phyloP scores from a whole-genome alignment of 2,113 vertebrate species.

The Oncorhynchus gorbuscha region DNA sequence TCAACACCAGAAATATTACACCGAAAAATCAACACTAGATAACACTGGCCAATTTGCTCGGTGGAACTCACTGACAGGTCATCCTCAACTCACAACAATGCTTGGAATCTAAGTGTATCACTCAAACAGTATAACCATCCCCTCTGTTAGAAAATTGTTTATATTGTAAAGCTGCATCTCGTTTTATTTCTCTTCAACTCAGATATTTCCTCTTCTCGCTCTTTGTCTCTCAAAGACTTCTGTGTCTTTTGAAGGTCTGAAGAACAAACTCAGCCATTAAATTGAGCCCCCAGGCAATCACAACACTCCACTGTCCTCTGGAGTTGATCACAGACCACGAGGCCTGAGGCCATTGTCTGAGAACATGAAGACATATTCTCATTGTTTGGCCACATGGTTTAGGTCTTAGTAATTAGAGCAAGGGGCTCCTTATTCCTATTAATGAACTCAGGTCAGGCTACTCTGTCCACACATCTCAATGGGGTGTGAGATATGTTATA shows the following conservation, averaged over 20 bases:
- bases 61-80: no score
- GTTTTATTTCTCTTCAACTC: background rate
- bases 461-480: background rate
- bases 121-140: background rate
- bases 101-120: no score
- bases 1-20: no score
- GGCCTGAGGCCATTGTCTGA: background rate
- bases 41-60: no score
- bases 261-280: background rate
- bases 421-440: background rate
- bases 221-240: background rate
- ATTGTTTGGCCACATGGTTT: background rate
- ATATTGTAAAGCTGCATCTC: background rate
- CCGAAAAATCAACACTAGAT: no score
- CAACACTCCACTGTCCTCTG: background rate
- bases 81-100: no score
- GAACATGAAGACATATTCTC: background rate
- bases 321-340: background rate
- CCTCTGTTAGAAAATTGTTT: background rate
- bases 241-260: background rate
- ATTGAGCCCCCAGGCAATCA: constrained; percentile 1
- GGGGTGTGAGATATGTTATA: background rate
- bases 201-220: background rate
- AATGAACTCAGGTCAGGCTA: background rate
- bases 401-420: background rate